Conservation (phyloP, 1,140 invertebrate genomes). For the Drosophila hydei region DNA sequence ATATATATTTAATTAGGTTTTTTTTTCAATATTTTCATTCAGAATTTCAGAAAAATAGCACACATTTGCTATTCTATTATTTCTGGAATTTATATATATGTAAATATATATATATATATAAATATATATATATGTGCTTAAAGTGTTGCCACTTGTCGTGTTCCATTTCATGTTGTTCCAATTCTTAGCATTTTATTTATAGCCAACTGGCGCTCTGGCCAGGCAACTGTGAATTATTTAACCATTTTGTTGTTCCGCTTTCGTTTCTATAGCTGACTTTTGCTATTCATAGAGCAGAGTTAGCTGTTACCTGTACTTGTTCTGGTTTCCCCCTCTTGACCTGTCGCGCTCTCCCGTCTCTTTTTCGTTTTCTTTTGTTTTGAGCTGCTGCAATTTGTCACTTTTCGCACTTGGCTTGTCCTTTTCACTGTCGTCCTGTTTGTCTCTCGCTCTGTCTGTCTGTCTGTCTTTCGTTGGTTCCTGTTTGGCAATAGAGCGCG, state of each 20-base stretch:
- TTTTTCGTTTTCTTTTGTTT: slow-evolving; percentile 41
- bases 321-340: slow-evolving; percentile 39
- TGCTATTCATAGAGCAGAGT: slow-evolving; percentile 20
- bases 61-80: not conserved
- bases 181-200: not conserved
- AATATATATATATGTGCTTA: too few relatives aligned
- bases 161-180: not conserved
- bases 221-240: slow-evolving; percentile 32
- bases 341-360: slow-evolving; percentile 35
- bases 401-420: slow-evolving; percentile 61
- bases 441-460: slow-evolving; percentile 27
- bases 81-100: not conserved
- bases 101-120: too few relatives aligned
- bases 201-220: slow-evolving; percentile 7
- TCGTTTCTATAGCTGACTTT: slow-evolving; percentile 30
- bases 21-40: too few relatives aligned
- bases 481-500: slow-evolving; percentile 20
- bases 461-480: slow-evolving; percentile 19
- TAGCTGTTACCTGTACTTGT: not conserved
- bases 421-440: slow-evolving; percentile 29
- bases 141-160: not conserved
- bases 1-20: too few relatives aligned
- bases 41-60: too few relatives aligned
- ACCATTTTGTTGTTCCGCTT: slow-evolving; percentile 12
- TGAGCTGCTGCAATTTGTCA: slow-evolving; percentile 67